Base-by-base conservation (phyloP, 2,113 vertebrate genomes). In the Solea senegalensis region DNA sequence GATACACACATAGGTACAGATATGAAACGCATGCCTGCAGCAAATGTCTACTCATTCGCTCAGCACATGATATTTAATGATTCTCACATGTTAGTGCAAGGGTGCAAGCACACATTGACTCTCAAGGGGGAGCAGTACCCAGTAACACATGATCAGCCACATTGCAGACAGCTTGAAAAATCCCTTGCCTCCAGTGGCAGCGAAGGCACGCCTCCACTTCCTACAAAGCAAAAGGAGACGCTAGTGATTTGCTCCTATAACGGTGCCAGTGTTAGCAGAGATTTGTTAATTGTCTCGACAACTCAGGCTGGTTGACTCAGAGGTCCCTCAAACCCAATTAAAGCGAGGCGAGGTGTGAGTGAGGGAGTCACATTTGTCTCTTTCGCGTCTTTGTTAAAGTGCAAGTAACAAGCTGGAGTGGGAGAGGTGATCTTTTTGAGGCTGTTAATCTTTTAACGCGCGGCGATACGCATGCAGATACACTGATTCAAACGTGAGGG, bases 141-240 rank as follows among this genome's bases (percentile, higher is more conserved):
- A 34, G 3, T 78, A 82, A 67, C 66, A 88, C 79, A 81, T 83
- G 80, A 86, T 65, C 64, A 60, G 74, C 69, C 70, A 72, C 55
- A 54, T 50, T 41, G 59, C 55, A 80, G 56, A 41, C 55, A 62
- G 60, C 69, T 52, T 65, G 60, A 66, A 71, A 63, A 65, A 65
- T 8, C 50, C 13, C 40, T 62, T 5, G 5, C 43, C 73, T 70
- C 50, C 34, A 41, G 13, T 48, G 50, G 45, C 43, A 59, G 27
- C 58, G 21, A 73, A 27, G 64, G 28, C 13, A 62, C 7, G 28
- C 41, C 43, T 60, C 48, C 14, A 3, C 75, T 1, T 2, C 3
- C 9, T 9, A 52, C 48, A 21, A 58, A 9, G 1, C 7, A 9
- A 61, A 53, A 48, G 48, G 57, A 27, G 13, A 44, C 53, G 11